phyloP scores from a whole-genome alignment of 2,113 vertebrate genomes.

The Oreotrochilus melanogaster region DNA sequence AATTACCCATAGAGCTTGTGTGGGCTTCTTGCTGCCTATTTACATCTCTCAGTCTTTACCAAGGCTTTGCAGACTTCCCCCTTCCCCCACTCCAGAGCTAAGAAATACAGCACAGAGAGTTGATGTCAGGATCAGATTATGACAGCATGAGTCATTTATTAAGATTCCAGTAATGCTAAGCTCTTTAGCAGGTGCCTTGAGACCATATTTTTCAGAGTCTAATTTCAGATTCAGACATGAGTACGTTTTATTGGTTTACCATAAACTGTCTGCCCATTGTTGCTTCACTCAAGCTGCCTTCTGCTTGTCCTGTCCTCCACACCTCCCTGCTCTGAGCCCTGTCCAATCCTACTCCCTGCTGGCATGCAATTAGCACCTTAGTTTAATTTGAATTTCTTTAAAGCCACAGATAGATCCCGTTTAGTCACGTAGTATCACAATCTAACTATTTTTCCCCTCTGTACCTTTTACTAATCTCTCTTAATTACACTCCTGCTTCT shows the following conservation, averaged over 20 bases:
- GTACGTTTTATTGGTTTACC: conserved; percentile 65
- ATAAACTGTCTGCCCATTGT: conserved; percentile 47
- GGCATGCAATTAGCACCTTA: neutral
- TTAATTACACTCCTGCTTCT: neutral
- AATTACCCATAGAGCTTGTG: neutral
- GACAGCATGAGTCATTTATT: conserved; percentile 73
- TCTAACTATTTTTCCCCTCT: neutral
- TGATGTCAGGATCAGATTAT: conserved; percentile 72
- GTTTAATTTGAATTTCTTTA: neutral
- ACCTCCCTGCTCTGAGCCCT: neutral
- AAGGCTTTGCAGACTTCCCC: conserved; percentile 1
- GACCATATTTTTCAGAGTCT: conserved; percentile 61
- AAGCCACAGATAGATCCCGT: neutral
- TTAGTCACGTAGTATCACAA: fast-evolving
- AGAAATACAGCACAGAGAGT: conserved; percentile 19
- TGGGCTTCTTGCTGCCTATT: neutral
- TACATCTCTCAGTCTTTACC: neutral
- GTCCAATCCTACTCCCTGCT: neutral
- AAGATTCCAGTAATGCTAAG: conserved; percentile 70
- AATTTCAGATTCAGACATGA: conserved; percentile 67
- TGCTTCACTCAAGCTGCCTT: neutral
- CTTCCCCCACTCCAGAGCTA: conserved; percentile 7
- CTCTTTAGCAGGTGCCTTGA: conserved; percentile 72
- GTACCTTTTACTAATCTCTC: neutral
- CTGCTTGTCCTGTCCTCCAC: neutral